Evolutionary conservation across 2,888 invertebrate species (phyloP).

Genomic region (Agrotis ipsilon): DNA sequence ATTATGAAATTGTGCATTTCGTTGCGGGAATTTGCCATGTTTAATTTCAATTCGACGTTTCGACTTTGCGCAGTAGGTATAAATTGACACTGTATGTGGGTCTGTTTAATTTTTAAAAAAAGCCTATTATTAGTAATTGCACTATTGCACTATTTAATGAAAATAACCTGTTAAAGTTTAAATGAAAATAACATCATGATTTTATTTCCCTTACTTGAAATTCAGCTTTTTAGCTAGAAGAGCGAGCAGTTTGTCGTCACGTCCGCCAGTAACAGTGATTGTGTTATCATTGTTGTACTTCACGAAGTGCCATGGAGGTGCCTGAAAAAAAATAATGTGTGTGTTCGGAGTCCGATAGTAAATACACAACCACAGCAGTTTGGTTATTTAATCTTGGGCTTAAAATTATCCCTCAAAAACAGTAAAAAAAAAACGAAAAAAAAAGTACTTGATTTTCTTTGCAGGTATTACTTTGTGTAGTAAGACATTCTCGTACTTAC

Average conservation of each 20-base stretch:
- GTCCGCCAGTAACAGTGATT: constrained; percentile 92
- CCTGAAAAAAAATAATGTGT: constrained; percentile 75
- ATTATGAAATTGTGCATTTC: too few species aligned
- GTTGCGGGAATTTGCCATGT: too few species aligned
- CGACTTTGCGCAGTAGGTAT: too few species aligned
- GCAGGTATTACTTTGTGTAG: too few species aligned
- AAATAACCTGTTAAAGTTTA: background rate
- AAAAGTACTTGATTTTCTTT: too few species aligned
- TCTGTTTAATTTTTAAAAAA: background rate
- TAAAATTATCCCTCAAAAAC: too few species aligned
- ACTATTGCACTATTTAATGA: background rate
- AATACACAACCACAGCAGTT: too few species aligned
- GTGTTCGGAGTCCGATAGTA: background rate
- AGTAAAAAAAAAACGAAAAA: too few species aligned
- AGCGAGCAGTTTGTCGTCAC: constrained; percentile 93
- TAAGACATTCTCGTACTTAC: constrained; percentile 81
- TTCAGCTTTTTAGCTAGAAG: constrained; percentile 93
- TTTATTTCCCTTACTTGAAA: constrained; percentile 89
- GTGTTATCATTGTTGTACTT: constrained; percentile 90
- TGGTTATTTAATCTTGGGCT: too few species aligned
- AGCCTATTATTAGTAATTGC: background rate
- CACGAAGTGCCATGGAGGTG: constrained; percentile 95
- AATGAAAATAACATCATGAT: background rate
- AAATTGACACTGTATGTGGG: too few species aligned
- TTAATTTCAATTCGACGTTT: too few species aligned